phyloP scores from a whole-genome alignment of 2,113 vertebrate genomes.

The Planiliza haematocheilus region DNA sequence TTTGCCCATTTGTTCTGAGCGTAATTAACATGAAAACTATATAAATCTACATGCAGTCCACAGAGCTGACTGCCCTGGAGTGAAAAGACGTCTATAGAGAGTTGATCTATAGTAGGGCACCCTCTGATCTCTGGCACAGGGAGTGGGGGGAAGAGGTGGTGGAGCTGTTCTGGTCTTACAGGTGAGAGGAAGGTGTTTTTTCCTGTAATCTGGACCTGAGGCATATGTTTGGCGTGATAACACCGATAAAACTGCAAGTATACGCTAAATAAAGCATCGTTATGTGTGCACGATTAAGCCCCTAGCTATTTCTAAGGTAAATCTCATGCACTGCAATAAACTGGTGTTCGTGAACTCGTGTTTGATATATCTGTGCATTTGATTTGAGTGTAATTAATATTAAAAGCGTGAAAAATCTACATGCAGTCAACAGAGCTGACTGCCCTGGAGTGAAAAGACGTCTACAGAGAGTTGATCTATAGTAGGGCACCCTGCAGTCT shows the following conservation, averaged over 20 bases:
- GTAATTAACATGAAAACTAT: slow-evolving; percentile 10
- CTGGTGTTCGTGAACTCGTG: background rate
- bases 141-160: slow-evolving; percentile 14
- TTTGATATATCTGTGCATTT: slow-evolving; percentile 52
- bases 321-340: slow-evolving; percentile 47
- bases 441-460: slow-evolving; percentile 83
- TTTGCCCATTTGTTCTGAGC: slow-evolving; percentile 43
- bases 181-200: background rate
- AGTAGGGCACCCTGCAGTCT: slow-evolving; percentile 84
- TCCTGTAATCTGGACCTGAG: no score
- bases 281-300: no score
- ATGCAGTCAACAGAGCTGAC: slow-evolving; percentile 31
- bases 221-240: no score
- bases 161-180: background rate
- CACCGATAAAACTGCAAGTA: no score
- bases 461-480: slow-evolving; percentile 85
- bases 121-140: slow-evolving; percentile 81
- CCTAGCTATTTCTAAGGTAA: background rate
- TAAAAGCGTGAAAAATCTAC: background rate
- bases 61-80: slow-evolving; percentile 65
- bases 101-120: slow-evolving; percentile 83
- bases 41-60: background rate
- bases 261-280: no score
- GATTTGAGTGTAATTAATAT: slow-evolving; percentile 17
- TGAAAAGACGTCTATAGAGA: slow-evolving; percentile 86